phyloP scores from a whole-genome alignment of 2,888 invertebrate species.

The Tinea semifulvella region DNA sequence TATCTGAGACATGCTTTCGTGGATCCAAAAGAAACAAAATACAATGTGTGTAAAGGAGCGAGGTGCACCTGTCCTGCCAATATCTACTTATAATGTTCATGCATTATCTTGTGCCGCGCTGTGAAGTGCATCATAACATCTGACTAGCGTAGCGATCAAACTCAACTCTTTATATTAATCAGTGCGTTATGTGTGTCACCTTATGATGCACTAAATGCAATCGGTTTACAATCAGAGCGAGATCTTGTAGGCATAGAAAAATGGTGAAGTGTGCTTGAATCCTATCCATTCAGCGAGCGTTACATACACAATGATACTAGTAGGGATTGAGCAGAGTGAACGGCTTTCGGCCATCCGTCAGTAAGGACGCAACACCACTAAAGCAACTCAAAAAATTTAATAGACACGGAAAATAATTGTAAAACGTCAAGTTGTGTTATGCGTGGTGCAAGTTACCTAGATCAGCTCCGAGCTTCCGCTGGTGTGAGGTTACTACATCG shows the following conservation, averaged over 20 bases:
- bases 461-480: constrained; percentile 76
- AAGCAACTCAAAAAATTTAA: constrained; percentile 63
- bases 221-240: constrained; percentile 39
- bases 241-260: too few relatives aligned
- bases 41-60: constrained; percentile 4
- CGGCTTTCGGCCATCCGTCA: constrained; percentile 63
- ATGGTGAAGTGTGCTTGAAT: constrained; percentile 32
- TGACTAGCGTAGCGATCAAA: neutral
- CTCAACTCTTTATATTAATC: neutral
- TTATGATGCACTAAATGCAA: constrained; percentile 55
- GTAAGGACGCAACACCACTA: constrained; percentile 63
- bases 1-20: constrained; percentile 67
- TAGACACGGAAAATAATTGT: constrained; percentile 63
- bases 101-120: constrained; percentile 59
- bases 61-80: constrained; percentile 45
- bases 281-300: constrained; percentile 58
- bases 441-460: constrained; percentile 73
- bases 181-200: constrained; percentile 24
- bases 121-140: constrained; percentile 50
- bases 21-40: constrained; percentile 34
- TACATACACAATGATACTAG: constrained; percentile 61
- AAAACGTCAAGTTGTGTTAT: constrained; percentile 61
- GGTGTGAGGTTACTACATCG: constrained; percentile 74
- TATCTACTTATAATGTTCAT: constrained; percentile 39
- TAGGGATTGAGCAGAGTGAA: constrained; percentile 58